Evolutionary conservation across 2,113 vertebrate species (phyloP).

Genomic region (Thermophis baileyi): DNA sequence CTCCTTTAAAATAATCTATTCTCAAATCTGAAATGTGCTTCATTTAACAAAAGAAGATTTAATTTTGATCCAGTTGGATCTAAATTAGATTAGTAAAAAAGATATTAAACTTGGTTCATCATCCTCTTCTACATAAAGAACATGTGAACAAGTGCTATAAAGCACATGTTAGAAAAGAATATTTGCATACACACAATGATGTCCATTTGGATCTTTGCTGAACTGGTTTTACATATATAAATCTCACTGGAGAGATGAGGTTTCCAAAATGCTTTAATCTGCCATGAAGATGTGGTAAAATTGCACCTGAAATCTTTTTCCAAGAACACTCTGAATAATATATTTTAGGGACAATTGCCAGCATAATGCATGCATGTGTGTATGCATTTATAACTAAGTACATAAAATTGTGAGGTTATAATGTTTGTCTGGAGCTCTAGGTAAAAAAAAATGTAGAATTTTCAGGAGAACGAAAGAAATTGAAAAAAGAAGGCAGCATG

Average conservation of each 20-base stretch:
- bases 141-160: neutral
- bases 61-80: neutral
- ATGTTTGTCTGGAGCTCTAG: neutral
- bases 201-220: neutral
- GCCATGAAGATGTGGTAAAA: neutral
- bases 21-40: neutral
- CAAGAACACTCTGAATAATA: neutral
- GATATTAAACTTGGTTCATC: neutral
- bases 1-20: neutral
- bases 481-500: neutral
- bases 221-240: neutral
- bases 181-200: neutral
- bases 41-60: neutral
- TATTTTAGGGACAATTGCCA: neutral
- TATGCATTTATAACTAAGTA: neutral
- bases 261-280: neutral
- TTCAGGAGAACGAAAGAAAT: neutral
- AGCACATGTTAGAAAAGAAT: neutral
- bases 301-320: neutral
- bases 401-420: neutral
- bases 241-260: neutral
- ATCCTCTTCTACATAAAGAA: neutral
- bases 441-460: neutral
- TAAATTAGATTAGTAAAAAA: neutral
- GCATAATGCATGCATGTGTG: neutral